Conservation (phyloP, 2,113 vertebrate genomes). For the Mirza zaza region DNA sequence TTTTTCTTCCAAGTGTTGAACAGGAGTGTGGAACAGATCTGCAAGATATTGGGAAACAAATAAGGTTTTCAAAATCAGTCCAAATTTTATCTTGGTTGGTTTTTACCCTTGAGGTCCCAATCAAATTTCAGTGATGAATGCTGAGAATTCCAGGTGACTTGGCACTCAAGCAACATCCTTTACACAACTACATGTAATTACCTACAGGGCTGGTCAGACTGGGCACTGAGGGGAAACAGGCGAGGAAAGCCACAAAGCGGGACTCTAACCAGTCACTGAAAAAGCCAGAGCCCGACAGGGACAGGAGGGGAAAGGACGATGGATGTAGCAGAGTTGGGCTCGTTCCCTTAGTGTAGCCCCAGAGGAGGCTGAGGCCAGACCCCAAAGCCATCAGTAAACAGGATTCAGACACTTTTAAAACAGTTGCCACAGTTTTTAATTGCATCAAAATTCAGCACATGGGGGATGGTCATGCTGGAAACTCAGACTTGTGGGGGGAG, state of each 20-base stretch:
- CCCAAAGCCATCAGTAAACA: not conserved
- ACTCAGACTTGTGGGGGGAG: too few relatives aligned
- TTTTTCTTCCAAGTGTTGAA: conserved; percentile 38
- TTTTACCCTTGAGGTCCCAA: not conserved
- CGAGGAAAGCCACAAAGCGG: not conserved
- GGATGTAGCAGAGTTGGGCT: not conserved
- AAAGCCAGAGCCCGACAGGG: not conserved
- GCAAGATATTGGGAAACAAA: conserved; percentile 15
- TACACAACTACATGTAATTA: not conserved
- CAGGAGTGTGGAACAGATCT: conserved; percentile 59
- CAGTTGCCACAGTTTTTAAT: not conserved
- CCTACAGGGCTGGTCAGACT: not conserved
- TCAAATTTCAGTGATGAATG: not conserved
- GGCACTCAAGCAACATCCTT: not conserved
- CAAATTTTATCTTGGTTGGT: not conserved
- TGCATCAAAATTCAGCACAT: not conserved
- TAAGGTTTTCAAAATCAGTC: not conserved
- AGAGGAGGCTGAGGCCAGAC: not conserved
- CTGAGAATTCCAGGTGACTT: not conserved
- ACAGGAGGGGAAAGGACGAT: not conserved
- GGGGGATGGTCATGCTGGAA: too few relatives aligned
- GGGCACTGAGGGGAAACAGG: not conserved
- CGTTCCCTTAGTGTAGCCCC: not conserved
- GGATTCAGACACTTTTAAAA: not conserved
- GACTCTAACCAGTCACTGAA: not conserved